phyloP scores from a whole-genome alignment of 2,797 vertebrate species.

The Hipposideros larvatus region DNA sequence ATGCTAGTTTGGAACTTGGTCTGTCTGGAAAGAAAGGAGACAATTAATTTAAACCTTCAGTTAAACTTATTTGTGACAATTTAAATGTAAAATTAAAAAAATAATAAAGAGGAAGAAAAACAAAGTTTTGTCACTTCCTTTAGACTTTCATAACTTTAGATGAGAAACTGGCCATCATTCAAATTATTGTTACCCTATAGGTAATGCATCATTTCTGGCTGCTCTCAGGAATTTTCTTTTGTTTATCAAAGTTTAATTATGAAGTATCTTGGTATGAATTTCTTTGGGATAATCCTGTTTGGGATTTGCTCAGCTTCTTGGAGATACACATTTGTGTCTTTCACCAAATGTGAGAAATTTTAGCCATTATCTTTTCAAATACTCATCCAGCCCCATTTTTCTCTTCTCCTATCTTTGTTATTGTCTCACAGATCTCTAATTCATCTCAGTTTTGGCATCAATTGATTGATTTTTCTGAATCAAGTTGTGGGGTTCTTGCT shows the following conservation, averaged over 20 bases:
- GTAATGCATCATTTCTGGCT: background rate
- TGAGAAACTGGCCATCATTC: background rate
- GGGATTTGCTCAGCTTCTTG: background rate
- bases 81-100: constrained; percentile 10
- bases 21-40: background rate
- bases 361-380: background rate
- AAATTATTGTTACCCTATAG: no score
- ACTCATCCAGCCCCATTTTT: background rate
- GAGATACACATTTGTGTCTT: background rate
- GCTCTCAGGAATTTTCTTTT: background rate
- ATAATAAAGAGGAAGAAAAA: background rate
- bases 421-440: background rate
- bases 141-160: background rate
- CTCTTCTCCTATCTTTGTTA: background rate
- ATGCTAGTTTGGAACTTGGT: background rate
- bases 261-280: background rate
- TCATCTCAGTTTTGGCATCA: background rate
- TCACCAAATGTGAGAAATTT: background rate
- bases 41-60: constrained; percentile 7
- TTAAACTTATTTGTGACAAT: constrained; percentile 7
- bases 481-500: background rate
- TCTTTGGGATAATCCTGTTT: background rate
- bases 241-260: background rate
- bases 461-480: background rate
- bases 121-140: background rate